A percentile compares a stretch with the other conserved stretches of the same genome.
phyloP scores from a whole-genome alignment of 2,797 vertebrate species.

The Channallabes apus region DNA sequence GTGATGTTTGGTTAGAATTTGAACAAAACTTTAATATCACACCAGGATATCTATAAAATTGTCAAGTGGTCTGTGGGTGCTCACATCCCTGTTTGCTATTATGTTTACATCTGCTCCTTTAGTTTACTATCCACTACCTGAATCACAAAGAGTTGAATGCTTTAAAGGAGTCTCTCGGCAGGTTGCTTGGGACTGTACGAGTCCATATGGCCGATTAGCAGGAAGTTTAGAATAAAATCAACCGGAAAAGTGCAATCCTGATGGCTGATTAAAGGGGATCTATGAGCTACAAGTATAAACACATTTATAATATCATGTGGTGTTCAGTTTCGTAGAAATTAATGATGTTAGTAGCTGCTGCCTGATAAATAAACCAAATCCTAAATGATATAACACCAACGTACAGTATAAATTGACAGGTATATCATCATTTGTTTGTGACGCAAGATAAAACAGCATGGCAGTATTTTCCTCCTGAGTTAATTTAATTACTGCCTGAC shows the following conservation, averaged over 20 bases:
- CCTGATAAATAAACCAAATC: background rate
- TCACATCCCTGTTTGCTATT: background rate
- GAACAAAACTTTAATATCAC: too few species aligned
- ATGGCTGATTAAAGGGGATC: background rate
- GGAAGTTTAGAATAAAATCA: background rate
- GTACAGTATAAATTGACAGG: background rate
- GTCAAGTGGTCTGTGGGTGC: too few species aligned
- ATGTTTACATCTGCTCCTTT: constrained; percentile 60
- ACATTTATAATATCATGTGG: background rate
- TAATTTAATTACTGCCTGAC: background rate
- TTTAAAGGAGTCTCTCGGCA: background rate
- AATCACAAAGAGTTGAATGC: background rate
- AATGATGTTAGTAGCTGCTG: background rate
- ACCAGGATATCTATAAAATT: too few species aligned
- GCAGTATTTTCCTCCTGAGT: background rate
- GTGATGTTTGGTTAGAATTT: too few species aligned
- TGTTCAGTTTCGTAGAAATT: background rate
- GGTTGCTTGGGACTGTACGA: too few species aligned
- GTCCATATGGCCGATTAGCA: background rate
- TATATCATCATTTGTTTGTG: background rate
- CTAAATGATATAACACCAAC: background rate
- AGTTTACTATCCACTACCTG: too few species aligned
- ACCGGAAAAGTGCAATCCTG: background rate
- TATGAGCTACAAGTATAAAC: background rate
- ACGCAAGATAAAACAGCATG: background rate